phyloP scores from a whole-genome alignment of 2,113 vertebrate genomes.

The Tetraodon nigroviridis region DNA sequence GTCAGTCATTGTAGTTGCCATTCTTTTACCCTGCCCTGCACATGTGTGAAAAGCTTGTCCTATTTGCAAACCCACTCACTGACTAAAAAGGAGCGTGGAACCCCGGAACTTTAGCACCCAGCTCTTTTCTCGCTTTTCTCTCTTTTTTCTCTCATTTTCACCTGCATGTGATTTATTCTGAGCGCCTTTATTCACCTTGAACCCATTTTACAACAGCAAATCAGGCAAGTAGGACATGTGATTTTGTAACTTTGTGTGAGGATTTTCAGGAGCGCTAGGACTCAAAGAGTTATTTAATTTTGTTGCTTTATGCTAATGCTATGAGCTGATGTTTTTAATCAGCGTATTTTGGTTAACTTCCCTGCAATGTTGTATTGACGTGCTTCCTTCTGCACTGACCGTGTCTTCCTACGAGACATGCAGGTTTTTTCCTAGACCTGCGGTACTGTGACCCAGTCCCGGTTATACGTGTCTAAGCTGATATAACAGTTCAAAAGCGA shows the following conservation, averaged over 20 bases:
- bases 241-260: no score
- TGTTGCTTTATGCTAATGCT: no score
- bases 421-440: neutral
- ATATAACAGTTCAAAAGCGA: no score
- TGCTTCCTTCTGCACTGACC: conserved; percentile 25
- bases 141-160: no score
- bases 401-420: neutral
- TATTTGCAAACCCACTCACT: neutral
- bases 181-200: neutral
- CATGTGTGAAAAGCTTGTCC: neutral
- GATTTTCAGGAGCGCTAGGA: no score
- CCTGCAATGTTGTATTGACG: neutral
- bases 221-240: no score
- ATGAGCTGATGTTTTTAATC: no score
- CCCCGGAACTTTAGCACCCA: neutral
- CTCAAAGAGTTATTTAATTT: no score
- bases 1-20: neutral
- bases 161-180: neutral
- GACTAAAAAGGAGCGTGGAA: neutral
- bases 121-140: neutral
- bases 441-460: neutral
- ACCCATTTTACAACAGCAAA: neutral
- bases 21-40: neutral
- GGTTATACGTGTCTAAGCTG: neutral
- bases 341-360: neutral